These are phyloP conservation scores for Oxyura jamaicensis DNA, from an alignment of 2,113 vertebrate species.

Conservation along the genomic window DNA sequence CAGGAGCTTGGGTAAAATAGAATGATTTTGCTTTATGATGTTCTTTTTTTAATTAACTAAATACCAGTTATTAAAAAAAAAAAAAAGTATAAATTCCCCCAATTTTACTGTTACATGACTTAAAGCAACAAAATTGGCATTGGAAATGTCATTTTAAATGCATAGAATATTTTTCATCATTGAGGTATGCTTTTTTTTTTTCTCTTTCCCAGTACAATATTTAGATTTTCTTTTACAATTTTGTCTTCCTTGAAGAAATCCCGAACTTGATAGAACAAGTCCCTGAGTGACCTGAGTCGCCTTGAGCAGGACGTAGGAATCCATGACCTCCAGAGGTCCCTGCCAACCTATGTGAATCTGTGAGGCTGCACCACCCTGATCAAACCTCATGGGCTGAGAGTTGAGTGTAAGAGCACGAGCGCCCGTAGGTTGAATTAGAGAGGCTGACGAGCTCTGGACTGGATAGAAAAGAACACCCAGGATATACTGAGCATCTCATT, in stretches of 20 bases:
- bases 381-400: not conserved
- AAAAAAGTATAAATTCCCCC: not conserved
- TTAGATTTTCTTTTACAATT: not conserved
- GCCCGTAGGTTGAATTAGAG: not conserved
- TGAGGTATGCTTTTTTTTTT: not conserved
- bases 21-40: not conserved
- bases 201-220: not conserved
- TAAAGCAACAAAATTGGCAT: not conserved
- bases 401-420: not conserved
- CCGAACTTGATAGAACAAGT: not conserved
- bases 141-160: not conserved
- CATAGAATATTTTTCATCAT: not conserved
- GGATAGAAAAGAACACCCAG: not conserved
- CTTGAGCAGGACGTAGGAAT: not conserved
- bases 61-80: not conserved
- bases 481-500: not conserved
- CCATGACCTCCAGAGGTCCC: not conserved
- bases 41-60: not conserved
- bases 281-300: not conserved
- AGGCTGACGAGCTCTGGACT: not conserved
- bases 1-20: rapidly evolving
- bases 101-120: not conserved
- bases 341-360: not conserved
- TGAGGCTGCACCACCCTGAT: not conserved
- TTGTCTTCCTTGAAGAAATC: not conserved